Percentiles rank a stretch among this genome's conserved stretches.
These are phyloP conservation scores for Folsomia manolachei DNA, from an alignment of 2,888 invertebrate genomes.

Conservation along the genomic window DNA sequence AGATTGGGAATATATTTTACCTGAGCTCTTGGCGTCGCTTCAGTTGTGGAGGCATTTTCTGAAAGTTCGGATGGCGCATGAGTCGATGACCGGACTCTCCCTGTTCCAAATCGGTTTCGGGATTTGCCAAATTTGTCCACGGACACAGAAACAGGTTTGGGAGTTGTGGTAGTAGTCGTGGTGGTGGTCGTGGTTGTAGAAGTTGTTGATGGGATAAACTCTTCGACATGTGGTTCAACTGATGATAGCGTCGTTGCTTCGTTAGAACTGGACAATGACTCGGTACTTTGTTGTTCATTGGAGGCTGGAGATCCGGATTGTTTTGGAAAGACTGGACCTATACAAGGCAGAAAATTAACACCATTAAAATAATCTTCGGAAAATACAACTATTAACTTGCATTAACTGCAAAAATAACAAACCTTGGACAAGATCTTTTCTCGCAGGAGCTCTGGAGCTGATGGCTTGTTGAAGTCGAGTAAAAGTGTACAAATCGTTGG, in stretches of 20 bases:
- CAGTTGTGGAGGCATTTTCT: slow-evolving; percentile 1
- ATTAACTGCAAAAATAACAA: neutral
- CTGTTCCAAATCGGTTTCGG: slow-evolving; percentile 27
- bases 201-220: slow-evolving; percentile 20
- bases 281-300: slow-evolving; percentile 29
- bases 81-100: slow-evolving; percentile 14
- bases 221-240: slow-evolving; percentile 1
- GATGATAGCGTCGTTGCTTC: slow-evolving; percentile 22
- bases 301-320: slow-evolving; percentile 10
- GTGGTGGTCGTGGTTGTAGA: slow-evolving; percentile 34
- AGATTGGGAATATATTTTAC: no score
- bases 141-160: slow-evolving; percentile 28
- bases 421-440: slow-evolving; percentile 11
- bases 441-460: slow-evolving; percentile 43
- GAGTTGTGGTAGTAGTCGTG: slow-evolving; percentile 25
- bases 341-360: neutral
- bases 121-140: slow-evolving; percentile 35
- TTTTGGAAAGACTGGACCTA: neutral
- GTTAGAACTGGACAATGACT: slow-evolving; percentile 28
- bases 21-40: slow-evolving; percentile 10
- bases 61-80: neutral
- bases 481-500: slow-evolving; percentile 48
- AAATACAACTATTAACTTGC: neutral
- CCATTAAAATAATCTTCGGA: neutral
- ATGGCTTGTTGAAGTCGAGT: slow-evolving; percentile 50